Percentiles rank a stretch among this genome's conserved stretches.
phyloP scores from a whole-genome alignment of 2,888 invertebrate genomes.

The Myopa testacea region DNA sequence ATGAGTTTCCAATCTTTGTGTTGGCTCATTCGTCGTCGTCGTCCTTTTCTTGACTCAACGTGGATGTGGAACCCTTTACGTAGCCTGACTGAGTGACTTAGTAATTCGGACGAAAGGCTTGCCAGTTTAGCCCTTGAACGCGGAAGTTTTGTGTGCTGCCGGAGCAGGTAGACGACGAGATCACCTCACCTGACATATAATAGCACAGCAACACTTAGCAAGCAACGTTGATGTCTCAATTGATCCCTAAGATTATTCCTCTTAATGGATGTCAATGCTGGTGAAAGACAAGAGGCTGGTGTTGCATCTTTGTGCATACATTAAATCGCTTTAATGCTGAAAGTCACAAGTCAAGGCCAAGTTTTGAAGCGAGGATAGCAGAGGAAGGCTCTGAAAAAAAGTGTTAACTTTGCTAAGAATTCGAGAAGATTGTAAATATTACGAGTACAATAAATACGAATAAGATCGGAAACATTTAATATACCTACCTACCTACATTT shows the following conservation, averaged over 20 bases:
- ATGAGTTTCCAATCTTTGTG: conserved; percentile 14
- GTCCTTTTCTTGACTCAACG: conserved; percentile 3
- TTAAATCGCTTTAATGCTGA: background rate
- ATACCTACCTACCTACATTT: no score
- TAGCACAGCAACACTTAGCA: no score
- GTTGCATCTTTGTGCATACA: background rate
- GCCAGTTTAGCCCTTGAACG: background rate
- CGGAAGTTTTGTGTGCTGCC: background rate
- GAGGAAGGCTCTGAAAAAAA: no score
- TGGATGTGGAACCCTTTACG: conserved; percentile 6
- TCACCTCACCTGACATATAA: no score
- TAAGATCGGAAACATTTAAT: no score
- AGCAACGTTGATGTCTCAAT: conserved; percentile 7
- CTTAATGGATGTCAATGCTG: conserved; percentile 12
- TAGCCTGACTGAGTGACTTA: conserved; percentile 11
- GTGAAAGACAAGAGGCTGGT: background rate
- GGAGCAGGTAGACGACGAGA: background rate
- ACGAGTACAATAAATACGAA: no score
- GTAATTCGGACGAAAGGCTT: background rate
- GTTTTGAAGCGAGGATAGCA: background rate
- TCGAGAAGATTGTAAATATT: no score
- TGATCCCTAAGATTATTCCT: conserved; percentile 12
- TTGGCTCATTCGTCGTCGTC: background rate
- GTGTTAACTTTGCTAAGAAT: no score
- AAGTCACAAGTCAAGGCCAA: conserved; percentile 17